Evolutionary conservation across 2,888 invertebrate genomes (phyloP), one percentile per base, ranked within the genome.

Genomic region (Brenthis daphne): DNA sequence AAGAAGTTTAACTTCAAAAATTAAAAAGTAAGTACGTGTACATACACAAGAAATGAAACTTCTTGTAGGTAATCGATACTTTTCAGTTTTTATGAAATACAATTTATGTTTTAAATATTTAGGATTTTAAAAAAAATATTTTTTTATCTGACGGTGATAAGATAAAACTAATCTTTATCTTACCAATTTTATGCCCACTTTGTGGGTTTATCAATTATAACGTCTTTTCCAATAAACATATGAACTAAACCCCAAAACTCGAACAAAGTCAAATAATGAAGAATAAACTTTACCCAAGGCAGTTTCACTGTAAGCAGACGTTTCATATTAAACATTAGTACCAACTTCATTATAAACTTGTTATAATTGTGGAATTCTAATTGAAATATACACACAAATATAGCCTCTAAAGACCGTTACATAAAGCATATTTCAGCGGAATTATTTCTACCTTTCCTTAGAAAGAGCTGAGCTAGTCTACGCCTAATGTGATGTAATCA

Each of bases 251-350:
- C 58, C 24, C 54, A 37, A 61, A 67, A 61, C 58, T 67, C 50
- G 13, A 51, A 57, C 64, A 68, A 68, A 64, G 64, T 69, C 66
- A 55, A 66, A 33, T 69, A 69, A 71, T 71, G 65, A 71, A 71
- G 71, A 71, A 71, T 68, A 68, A 69, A 71, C 71, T 71, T 71
- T 48, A 69, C 58, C 66, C 63, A 66, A 66, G 68, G 65, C 70
- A 68, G 71, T 71, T 71, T 68, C 65, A 71, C 68, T 47, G 68
- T 55, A 65, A 55, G 55, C 68, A 65, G 65, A 57, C 68, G 65
- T 48, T 61, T 61, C 67, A 56, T 70, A 70, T 64, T 67, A 67
- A 70, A 65, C 65, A 70, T 68, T 69, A 70, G 57, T 71, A 68
- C 63, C 61, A 68, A 71, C 65, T 71, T 71, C 68, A 57, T 65